phyloP scores from a whole-genome alignment of 2,888 invertebrate genomes.

The Quadriops clusia region DNA sequence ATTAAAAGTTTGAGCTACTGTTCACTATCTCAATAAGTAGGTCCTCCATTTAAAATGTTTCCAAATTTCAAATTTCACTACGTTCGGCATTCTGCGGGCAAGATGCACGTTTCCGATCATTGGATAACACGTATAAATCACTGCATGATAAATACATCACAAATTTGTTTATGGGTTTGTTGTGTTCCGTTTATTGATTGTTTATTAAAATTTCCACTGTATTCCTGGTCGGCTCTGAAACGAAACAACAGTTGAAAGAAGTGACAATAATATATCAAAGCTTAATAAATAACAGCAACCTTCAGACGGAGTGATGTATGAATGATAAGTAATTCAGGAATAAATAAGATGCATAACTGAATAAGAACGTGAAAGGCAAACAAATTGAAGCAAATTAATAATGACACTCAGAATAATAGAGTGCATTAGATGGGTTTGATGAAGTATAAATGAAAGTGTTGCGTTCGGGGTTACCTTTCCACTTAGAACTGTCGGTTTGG shows the following conservation, averaged over 20 bases:
- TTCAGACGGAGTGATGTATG: constrained; percentile 1
- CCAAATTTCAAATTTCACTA: constrained; percentile 59
- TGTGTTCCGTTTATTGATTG: constrained; percentile 8
- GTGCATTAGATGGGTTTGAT: too few species aligned
- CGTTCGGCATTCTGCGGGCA: too few species aligned
- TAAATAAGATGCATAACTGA: constrained; percentile 8
- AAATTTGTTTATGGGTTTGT: constrained; percentile 14
- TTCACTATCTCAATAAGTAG: constrained; percentile 11
- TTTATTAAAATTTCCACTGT: too few species aligned
- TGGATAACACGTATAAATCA: too few species aligned
- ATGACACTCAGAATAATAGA: neutral
- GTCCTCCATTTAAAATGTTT: constrained; percentile 72
- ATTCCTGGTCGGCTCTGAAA: constrained; percentile 14
- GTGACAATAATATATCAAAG: constrained; percentile 1
- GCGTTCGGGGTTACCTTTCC: too few species aligned
- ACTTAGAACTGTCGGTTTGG: too few species aligned
- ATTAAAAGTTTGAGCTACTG: too few species aligned
- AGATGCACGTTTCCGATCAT: too few species aligned
- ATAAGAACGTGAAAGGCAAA: constrained; percentile 21
- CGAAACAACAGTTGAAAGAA: constrained; percentile 4
- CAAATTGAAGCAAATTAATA: constrained; percentile 16
- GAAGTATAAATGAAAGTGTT: too few species aligned
- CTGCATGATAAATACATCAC: constrained; percentile 29
- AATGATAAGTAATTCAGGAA: constrained; percentile 1
- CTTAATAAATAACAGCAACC: constrained; percentile 2